Evolutionary conservation across 1,140 invertebrate species (phyloP).

Genomic region (Trichoplusia ni): DNA sequence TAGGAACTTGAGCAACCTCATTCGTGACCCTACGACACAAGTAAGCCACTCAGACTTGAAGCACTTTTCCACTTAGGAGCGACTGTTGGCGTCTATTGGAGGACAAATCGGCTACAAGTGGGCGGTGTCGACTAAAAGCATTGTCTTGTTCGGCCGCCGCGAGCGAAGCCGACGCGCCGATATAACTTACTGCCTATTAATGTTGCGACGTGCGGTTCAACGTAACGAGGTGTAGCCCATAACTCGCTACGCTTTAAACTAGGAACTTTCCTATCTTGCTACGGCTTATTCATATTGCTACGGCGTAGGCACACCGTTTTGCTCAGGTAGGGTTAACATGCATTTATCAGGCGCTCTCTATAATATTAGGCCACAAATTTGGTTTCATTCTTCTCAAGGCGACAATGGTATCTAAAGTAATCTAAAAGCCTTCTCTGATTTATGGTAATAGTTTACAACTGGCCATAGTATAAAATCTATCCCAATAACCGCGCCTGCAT

Average conservation of each 20-base stretch:
- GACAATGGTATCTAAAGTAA: no score
- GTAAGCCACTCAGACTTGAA: slow-evolving; percentile 25
- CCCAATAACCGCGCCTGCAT: not conserved
- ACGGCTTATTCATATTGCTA: no score
- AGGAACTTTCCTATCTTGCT: no score
- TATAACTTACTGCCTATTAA: slow-evolving; percentile 24
- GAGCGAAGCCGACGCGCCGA: not conserved
- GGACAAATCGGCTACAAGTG: slow-evolving; percentile 33
- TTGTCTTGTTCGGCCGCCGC: slow-evolving; percentile 32
- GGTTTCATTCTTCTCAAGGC: no score
- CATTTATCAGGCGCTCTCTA: no score
- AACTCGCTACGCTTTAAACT: no score
- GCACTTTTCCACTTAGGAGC: slow-evolving; percentile 27
- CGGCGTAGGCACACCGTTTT: not conserved
- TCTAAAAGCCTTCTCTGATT: no score
- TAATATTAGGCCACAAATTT: no score
- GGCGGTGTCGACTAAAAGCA: slow-evolving; percentile 34
- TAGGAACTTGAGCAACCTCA: not conserved
- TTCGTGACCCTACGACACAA: slow-evolving; percentile 2
- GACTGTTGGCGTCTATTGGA: slow-evolving; percentile 2
- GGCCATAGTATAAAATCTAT: not conserved
- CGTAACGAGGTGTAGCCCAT: not conserved
- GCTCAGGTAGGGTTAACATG: not conserved
- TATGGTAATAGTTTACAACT: no score
- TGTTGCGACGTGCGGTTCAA: slow-evolving; percentile 7